Evolutionary conservation across 2,113 vertebrate genomes (phyloP).

Genomic region (Entomyzon cyanotis): DNA sequence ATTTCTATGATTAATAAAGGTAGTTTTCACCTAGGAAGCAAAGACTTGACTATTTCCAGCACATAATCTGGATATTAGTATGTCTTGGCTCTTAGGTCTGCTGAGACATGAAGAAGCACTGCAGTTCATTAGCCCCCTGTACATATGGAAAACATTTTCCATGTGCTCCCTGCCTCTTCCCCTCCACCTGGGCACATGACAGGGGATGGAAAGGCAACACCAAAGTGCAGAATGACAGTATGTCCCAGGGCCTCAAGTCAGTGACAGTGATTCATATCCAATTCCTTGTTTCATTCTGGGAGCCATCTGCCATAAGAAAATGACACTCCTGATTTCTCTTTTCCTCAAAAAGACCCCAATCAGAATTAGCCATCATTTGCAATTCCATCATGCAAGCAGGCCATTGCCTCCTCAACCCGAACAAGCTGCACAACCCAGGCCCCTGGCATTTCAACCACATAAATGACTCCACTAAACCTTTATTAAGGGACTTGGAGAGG

Average conservation of each 20-base stretch:
- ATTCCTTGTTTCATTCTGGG: neutral
- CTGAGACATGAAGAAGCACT: neutral
- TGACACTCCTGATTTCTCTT: neutral
- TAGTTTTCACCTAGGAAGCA: neutral
- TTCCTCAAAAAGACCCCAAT: neutral
- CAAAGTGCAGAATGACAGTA: neutral
- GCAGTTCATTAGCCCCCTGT: neutral
- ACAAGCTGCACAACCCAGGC: neutral
- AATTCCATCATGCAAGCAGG: neutral
- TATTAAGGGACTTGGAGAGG: neutral
- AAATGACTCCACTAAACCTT: neutral
- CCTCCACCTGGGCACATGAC: neutral
- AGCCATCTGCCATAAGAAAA: neutral
- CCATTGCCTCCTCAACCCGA: neutral
- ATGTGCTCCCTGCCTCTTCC: neutral
- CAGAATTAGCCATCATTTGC: neutral
- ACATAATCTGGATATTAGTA: neutral
- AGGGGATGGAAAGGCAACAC: neutral
- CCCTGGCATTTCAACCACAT: conserved; percentile 8
- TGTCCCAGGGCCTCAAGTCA: neutral
- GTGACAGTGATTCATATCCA: neutral
- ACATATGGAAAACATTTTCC: neutral
- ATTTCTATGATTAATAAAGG: neutral
- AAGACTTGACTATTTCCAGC: neutral
- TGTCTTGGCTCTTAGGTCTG: neutral